Conservation (phyloP, 2,797 vertebrate genomes). For the Halcyon smyrnensis region DNA sequence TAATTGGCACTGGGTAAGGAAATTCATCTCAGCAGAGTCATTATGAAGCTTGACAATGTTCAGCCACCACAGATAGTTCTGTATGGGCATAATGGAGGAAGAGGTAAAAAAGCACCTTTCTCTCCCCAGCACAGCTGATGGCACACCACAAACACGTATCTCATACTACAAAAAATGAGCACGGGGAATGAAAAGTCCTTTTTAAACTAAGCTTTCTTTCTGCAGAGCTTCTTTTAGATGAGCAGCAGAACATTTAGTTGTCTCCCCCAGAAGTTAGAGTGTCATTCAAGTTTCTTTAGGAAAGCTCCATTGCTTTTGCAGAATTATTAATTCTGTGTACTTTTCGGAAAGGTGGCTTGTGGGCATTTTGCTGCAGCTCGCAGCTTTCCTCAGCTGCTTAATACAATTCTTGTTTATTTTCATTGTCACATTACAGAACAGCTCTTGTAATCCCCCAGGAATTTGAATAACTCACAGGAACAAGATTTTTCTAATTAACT, state of each 20-base stretch:
- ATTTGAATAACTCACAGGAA: background rate
- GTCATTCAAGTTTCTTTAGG: background rate
- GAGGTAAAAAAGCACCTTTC: background rate
- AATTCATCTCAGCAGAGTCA: background rate
- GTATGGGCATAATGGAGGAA: background rate
- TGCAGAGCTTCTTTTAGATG: background rate
- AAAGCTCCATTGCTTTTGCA: background rate
- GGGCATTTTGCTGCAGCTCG: background rate
- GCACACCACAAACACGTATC: rapidly evolving
- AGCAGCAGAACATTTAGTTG: background rate
- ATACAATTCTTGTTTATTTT: background rate
- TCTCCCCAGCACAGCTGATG: background rate
- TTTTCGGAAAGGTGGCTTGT: background rate
- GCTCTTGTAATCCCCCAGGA: background rate
- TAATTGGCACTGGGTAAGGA: background rate
- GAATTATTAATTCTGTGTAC: background rate
- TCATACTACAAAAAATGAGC: rapidly evolving
- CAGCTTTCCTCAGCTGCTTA: background rate
- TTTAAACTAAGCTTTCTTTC: background rate
- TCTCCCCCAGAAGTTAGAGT: background rate
- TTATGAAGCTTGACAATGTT: background rate
- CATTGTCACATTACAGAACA: background rate
- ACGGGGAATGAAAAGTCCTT: background rate
- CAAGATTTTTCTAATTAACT: background rate
- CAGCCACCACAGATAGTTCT: background rate